Conservation (phyloP, 2,113 vertebrate species). For the Xiphias gladius region DNA sequence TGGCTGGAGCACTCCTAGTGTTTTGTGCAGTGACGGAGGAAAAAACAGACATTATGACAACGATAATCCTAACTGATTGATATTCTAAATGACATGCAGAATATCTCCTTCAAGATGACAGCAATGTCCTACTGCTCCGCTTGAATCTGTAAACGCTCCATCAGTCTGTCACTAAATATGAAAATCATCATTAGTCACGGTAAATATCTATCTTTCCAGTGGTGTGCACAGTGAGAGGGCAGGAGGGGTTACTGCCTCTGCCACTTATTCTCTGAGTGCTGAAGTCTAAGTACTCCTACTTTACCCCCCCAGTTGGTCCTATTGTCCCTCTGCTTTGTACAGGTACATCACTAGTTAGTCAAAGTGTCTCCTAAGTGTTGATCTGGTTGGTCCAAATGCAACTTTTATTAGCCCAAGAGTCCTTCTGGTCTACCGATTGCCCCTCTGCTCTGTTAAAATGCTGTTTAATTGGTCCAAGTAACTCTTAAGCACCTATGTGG, state of each 20-base stretch:
- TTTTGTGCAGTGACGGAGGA: slow-evolving; percentile 14
- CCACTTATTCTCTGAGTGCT: slow-evolving; percentile 15
- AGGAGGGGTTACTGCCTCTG: slow-evolving; percentile 4
- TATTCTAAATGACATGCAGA: slow-evolving; percentile 31
- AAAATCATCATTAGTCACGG: slow-evolving; percentile 63
- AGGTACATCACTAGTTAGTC: neutral
- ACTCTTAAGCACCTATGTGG: neutral
- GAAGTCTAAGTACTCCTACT: neutral
- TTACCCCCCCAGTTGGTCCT: neutral
- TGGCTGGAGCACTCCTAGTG: neutral
- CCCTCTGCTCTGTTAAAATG: neutral
- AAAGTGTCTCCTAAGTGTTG: neutral
- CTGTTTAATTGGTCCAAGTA: neutral
- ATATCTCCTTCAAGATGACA: slow-evolving; percentile 43
- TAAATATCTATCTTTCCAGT: slow-evolving; percentile 47
- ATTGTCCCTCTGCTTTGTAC: neutral
- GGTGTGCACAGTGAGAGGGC: slow-evolving; percentile 33
- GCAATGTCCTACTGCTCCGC: slow-evolving; percentile 13
- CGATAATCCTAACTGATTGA: slow-evolving; percentile 39
- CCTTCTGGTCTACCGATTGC: neutral
- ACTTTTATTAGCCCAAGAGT: neutral
- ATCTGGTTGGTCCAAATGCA: neutral
- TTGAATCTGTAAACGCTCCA: slow-evolving; percentile 43
- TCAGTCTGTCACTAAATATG: slow-evolving; percentile 64
- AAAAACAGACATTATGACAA: slow-evolving; percentile 14